Evolutionary conservation across 2,113 vertebrate species (phyloP), one percentile per base, ranked within the genome.

Genomic region (Glaucidium brasilianum): DNA sequence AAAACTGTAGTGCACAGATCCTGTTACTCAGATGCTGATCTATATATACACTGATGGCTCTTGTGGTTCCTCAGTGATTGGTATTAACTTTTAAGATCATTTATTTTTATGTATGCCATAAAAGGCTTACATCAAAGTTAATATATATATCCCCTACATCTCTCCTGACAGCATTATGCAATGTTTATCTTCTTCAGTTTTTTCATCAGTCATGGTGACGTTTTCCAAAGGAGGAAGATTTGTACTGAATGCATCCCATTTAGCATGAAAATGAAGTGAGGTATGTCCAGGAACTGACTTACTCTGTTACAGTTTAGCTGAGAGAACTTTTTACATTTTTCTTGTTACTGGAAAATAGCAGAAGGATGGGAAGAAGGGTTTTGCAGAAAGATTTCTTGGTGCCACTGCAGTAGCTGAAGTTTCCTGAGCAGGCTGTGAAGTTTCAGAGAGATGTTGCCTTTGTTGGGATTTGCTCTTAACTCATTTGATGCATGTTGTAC

Each of bases 31-130:
- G 63, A 89, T 94, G 77, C 80, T 59, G 75, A 72, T 80, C 22
- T 77, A 26, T 94, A 92, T 77, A 26, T 94, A 92, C 56, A 62
- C 16, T 84, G 91, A 93, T 88, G 58, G 79, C 77, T 68, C n/a
- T 67, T 71, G 79, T 87, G 85, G 86, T 94, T 94, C 81, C n/a
- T 62, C 74, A 80, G 63, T 80, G 39, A 47, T 68, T 94, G 35
- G 55, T 77, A 93, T 74, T 81, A 90, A 69, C 83, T 80, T 43
- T 60, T 69, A 75, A 95, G 73, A 47, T 90, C 2, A 85, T 89
- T 95, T 94, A 86, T 95, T 97, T 97, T 97, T 96, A 94, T 93
- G 76, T 69, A 58, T 81, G 81, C 25, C 76, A 96, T 96, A 75
- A 96, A 96, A 92, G 68, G 71, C 71, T 96, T 96, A 76, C 85